Evolutionary conservation across 2,797 vertebrate species (phyloP).

Genomic region (Chaenodraco wilsoni): DNA sequence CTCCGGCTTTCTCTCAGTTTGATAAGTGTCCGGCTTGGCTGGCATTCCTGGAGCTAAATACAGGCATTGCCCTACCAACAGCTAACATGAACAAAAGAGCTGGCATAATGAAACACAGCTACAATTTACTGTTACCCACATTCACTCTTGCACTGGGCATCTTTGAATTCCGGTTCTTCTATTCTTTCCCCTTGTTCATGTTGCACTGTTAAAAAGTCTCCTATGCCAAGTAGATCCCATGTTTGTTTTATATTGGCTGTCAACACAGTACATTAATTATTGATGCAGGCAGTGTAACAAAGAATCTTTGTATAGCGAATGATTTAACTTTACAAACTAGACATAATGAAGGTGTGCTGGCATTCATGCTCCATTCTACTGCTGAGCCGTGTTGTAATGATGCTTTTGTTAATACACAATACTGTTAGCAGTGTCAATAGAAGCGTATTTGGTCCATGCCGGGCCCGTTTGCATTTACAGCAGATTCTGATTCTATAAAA

Average conservation of each 20-base stretch:
- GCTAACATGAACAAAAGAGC: slow-evolving; percentile 49
- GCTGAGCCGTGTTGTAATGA: neutral
- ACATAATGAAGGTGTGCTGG: neutral
- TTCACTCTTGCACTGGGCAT: slow-evolving; percentile 2
- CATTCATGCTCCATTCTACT: neutral
- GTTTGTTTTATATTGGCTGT: neutral
- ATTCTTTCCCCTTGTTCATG: slow-evolving; percentile 9
- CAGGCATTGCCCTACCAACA: slow-evolving; percentile 67
- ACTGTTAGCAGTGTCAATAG: neutral
- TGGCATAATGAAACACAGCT: slow-evolving; percentile 28
- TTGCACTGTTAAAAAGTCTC: neutral
- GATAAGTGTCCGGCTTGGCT: slow-evolving; percentile 37
- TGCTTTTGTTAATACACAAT: neutral
- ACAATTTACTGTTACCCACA: slow-evolving; percentile 44
- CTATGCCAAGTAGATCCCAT: neutral
- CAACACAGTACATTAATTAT: neutral
- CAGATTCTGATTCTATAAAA: neutral
- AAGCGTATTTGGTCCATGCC: neutral
- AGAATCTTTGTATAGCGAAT: neutral
- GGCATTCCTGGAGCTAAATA: slow-evolving; percentile 56
- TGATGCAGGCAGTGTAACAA: neutral
- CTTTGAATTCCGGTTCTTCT: slow-evolving; percentile 6
- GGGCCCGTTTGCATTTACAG: neutral
- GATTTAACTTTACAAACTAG: neutral
- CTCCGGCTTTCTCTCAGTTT: slow-evolving; percentile 24